Percentiles rank a stretch among this genome's conserved stretches.
Evolutionary conservation across 2,113 vertebrate species (phyloP).

Genomic region (Cololabis saira): DNA sequence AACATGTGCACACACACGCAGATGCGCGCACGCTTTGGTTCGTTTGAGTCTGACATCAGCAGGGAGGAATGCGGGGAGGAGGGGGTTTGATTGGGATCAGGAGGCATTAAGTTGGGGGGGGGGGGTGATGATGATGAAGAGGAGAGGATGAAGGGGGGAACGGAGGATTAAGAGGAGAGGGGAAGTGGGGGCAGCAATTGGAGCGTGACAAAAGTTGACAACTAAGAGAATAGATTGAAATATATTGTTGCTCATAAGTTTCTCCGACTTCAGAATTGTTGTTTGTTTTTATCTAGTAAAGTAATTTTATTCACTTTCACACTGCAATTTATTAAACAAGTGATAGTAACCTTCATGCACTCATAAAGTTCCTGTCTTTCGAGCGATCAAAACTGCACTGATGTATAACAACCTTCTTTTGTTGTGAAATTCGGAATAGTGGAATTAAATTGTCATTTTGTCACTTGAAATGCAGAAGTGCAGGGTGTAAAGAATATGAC

Average conservation of each 20-base stretch:
- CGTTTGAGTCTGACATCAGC: conserved; percentile 96
- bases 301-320: neutral
- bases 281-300: neutral
- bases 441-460: conserved; percentile 60
- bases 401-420: neutral
- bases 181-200: conserved; percentile 5
- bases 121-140: conserved; percentile 25
- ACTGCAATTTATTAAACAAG: neutral
- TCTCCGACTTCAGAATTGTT: neutral
- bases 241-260: neutral
- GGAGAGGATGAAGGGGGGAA: conserved; percentile 5
- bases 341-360: neutral
- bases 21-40: conserved; percentile 67
- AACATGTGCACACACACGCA: conserved; percentile 27
- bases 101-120: conserved; percentile 30
- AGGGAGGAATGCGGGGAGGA: conserved; percentile 84
- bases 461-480: conserved; percentile 17
- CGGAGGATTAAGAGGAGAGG: neutral
- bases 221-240: conserved; percentile 4
- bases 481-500: conserved; percentile 39
- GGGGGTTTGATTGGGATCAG: conserved; percentile 60
- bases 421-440: conserved; percentile 10
- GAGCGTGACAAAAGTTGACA: conserved; percentile 41
- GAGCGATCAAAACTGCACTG: neutral
- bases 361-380: neutral